phyloP scores from a whole-genome alignment of 2,888 invertebrate genomes.

The Argyresthia albistria region DNA sequence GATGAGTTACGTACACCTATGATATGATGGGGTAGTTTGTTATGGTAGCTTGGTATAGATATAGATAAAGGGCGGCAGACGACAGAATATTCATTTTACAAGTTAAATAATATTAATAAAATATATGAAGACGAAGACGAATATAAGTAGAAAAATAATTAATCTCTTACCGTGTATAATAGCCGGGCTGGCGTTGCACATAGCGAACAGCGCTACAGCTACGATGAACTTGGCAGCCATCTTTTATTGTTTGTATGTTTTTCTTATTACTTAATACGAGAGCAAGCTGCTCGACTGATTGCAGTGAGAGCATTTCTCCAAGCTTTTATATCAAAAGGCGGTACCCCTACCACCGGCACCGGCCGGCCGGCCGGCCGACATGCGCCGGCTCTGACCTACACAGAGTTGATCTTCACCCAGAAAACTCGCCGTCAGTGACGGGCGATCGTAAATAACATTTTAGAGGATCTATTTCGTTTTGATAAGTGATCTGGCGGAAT shows the following conservation, averaged over 20 bases:
- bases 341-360: slow-evolving; percentile 33
- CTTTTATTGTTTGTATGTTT: slow-evolving; percentile 6
- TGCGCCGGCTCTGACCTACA: no score
- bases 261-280: slow-evolving; percentile 21
- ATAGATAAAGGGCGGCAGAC: no score
- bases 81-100: no score
- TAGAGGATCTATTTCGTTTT: slow-evolving; percentile 17
- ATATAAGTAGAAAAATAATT: background rate
- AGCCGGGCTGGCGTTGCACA: slow-evolving; percentile 46
- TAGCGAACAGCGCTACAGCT: slow-evolving; percentile 40
- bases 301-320: slow-evolving; percentile 66
- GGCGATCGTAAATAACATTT: slow-evolving; percentile 33
- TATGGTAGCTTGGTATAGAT: no score
- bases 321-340: slow-evolving; percentile 45
- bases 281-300: slow-evolving; percentile 49
- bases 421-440: slow-evolving; percentile 27
- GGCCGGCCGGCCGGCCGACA: slow-evolving; percentile 35
- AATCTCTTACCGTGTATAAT: slow-evolving; percentile 42
- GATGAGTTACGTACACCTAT: background rate
- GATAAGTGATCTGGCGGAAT: slow-evolving; percentile 23
- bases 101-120: no score
- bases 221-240: slow-evolving; percentile 56
- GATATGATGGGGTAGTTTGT: background rate
- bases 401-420: slow-evolving; percentile 51
- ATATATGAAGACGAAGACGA: no score